Conservation (phyloP, 2,888 invertebrate genomes). For the Heliconius erato region DNA sequence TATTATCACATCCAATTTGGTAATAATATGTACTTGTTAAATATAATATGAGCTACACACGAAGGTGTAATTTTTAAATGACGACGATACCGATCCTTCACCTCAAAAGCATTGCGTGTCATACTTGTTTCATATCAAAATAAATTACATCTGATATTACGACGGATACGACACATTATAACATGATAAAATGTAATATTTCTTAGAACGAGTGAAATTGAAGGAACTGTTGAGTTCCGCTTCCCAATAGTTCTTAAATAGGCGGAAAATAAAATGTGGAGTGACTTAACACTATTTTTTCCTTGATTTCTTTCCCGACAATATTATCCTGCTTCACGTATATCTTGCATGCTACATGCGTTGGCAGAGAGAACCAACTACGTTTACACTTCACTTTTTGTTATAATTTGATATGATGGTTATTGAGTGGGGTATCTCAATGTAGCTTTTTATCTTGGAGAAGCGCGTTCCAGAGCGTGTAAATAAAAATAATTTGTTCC, state of each 20-base stretch:
- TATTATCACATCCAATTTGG: not conserved
- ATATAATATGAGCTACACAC: not conserved
- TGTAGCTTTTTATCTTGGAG: too few relatives aligned
- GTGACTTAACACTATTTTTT: not conserved
- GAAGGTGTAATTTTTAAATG: slow-evolving; percentile 17
- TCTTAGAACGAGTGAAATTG: not conserved
- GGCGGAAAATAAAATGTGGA: not conserved
- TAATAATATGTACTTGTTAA: not conserved
- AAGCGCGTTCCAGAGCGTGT: too few relatives aligned
- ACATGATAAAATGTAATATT: not conserved
- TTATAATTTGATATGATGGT: too few relatives aligned
- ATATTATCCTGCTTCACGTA: too few relatives aligned
- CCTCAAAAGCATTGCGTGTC: slow-evolving; percentile 22
- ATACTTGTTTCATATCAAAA: not conserved
- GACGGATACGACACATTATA: not conserved
- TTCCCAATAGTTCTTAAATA: not conserved
- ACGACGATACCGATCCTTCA: slow-evolving; percentile 16
- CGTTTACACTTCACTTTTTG: too few relatives aligned
- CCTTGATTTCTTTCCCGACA: too few relatives aligned
- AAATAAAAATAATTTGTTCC: too few relatives aligned
- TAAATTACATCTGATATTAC: slow-evolving; percentile 9
- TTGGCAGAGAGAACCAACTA: too few relatives aligned
- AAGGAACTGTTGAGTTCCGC: not conserved
- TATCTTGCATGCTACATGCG: too few relatives aligned
- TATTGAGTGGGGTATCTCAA: too few relatives aligned